A percentile compares a stretch with the other conserved stretches of the same genome.
These are phyloP conservation scores for Oenanthe oenanthe DNA, from an alignment of 2,113 vertebrate species.

Conservation along the genomic window DNA sequence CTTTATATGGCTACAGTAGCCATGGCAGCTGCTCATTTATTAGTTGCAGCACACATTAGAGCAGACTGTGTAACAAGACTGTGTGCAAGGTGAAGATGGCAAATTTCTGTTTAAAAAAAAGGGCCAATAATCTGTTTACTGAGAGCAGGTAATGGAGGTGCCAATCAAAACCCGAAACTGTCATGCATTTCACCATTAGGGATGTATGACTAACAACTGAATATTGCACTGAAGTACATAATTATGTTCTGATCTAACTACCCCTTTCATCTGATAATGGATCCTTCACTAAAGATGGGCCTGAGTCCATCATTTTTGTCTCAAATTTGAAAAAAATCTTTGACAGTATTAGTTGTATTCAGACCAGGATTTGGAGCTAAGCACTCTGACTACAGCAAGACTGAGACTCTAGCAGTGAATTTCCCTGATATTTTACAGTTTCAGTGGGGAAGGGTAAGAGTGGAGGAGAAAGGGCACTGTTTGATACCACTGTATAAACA, in stretches of 20 bases:
- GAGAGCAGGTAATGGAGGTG: neutral
- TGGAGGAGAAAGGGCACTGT: neutral
- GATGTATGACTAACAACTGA: neutral
- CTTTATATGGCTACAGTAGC: neutral
- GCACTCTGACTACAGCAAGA: neutral
- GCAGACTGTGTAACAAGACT: neutral
- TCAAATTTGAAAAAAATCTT: neutral
- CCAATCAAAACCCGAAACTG: neutral
- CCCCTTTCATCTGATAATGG: neutral
- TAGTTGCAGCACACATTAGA: neutral
- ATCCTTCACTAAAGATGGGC: neutral
- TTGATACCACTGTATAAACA: neutral
- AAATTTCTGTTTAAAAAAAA: neutral
- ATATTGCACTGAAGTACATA: neutral
- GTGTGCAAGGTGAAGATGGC: neutral
- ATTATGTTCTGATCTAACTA: neutral
- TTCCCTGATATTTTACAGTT: neutral
- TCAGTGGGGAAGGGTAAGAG: neutral
- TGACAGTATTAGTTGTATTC: neutral
- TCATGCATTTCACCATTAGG: neutral
- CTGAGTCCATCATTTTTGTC: neutral
- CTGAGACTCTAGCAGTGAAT: neutral
- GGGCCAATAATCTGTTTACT: neutral
- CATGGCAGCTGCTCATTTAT: conserved; percentile 44
- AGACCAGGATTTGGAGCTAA: neutral